These are phyloP conservation scores for Panthera uncia DNA, from an alignment of 2,113 vertebrate species.

Conservation along the genomic window DNA sequence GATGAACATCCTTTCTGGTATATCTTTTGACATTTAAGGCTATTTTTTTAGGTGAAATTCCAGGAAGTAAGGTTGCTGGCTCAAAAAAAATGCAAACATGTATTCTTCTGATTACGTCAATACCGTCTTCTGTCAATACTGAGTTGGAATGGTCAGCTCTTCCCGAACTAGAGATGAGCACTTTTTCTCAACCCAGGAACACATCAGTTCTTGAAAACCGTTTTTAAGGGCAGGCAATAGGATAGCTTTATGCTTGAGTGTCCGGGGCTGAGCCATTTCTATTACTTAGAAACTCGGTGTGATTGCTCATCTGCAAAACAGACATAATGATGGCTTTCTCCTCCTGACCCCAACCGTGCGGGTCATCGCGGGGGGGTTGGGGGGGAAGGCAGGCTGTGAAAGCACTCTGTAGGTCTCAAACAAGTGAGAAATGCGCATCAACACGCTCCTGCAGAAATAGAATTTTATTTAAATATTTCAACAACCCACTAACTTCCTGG, in stretches of 20 bases:
- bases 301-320: not conserved
- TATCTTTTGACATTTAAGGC: not conserved
- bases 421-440: not conserved
- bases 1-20: not conserved
- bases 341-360: not conserved
- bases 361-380: not conserved
- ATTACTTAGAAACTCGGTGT: fast-evolving
- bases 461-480: not conserved
- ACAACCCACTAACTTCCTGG: not conserved
- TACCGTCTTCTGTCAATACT: not conserved
- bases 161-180: not conserved
- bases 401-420: not conserved
- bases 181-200: not conserved
- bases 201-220: not conserved
- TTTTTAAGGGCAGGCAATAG: not conserved
- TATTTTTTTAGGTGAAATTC: not conserved
- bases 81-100: not conserved
- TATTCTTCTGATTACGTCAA: not conserved
- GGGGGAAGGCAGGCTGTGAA: not conserved
- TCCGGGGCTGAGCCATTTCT: not conserved
- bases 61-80: not conserved
- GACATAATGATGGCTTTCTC: not conserved
- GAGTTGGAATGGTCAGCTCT: not conserved
- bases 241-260: too few species aligned
- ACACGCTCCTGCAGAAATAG: not conserved